Evolutionary conservation across 2,888 invertebrate species (phyloP).

Genomic region (Blastobasis lacticolella): DNA sequence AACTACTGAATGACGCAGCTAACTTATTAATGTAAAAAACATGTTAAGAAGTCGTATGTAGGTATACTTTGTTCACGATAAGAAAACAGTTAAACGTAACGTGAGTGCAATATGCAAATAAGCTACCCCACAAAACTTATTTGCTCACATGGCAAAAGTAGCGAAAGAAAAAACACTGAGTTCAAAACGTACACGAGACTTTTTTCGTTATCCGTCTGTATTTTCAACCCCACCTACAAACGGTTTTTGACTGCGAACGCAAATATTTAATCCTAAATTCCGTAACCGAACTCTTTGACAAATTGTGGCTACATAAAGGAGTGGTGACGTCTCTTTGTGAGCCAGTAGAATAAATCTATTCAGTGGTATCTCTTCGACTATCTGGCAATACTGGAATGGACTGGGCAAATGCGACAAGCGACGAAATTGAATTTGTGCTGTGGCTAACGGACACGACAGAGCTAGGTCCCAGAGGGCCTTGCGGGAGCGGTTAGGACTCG

Average conservation of each 20-base stretch:
- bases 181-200: too few relatives aligned
- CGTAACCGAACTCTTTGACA: constrained; percentile 7
- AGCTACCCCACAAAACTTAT: too few relatives aligned
- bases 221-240: too few relatives aligned
- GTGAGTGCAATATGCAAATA: too few relatives aligned
- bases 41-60: too few relatives aligned
- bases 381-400: constrained; percentile 49
- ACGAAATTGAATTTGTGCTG: constrained; percentile 57
- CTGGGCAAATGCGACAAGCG: constrained; percentile 47
- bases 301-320: constrained; percentile 23
- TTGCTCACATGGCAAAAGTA: neutral
- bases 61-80: neutral
- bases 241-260: too few relatives aligned
- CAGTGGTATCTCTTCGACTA: constrained; percentile 30
- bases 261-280: too few relatives aligned
- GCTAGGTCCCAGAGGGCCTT: constrained; percentile 32
- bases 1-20: too few relatives aligned
- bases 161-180: neutral
- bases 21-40: too few relatives aligned
- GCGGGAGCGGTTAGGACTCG: constrained; percentile 24
- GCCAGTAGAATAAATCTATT: constrained; percentile 30
- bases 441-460: constrained; percentile 27
- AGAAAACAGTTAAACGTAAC: too few relatives aligned
- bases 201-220: too few relatives aligned
- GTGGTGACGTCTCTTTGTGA: constrained; percentile 21